Evolutionary conservation across 2,888 invertebrate genomes (phyloP).

Genomic region (Platycnemis pennipes): DNA sequence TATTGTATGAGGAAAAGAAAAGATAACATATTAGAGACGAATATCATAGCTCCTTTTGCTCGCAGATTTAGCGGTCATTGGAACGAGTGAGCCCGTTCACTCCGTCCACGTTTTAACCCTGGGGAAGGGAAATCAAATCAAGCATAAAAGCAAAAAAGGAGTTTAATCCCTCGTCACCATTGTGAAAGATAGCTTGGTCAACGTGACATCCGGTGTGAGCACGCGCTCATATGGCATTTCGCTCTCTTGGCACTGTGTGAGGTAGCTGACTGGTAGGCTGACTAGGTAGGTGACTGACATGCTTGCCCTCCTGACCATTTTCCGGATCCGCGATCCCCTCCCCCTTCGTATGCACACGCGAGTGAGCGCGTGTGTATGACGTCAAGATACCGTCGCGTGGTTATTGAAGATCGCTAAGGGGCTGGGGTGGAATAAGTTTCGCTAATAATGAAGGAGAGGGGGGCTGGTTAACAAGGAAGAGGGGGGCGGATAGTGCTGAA

Average conservation of each 20-base stretch:
- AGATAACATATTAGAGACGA: too few relatives aligned
- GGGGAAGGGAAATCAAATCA: too few relatives aligned
- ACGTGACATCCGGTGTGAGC: not conserved
- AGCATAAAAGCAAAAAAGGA: too few relatives aligned
- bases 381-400: slow-evolving; percentile 34
- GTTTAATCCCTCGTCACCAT: not conserved
- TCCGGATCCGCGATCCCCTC: not conserved
- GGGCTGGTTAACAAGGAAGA: too few relatives aligned
- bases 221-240: not conserved
- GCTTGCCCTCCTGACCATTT: not conserved
- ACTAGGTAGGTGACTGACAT: not conserved
- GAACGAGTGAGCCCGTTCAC: too few relatives aligned
- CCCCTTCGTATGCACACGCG: not conserved
- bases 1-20: too few relatives aligned
- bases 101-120: too few relatives aligned
- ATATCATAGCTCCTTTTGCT: too few relatives aligned
- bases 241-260: not conserved
- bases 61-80: too few relatives aligned
- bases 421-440: not conserved
- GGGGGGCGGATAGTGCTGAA: not conserved
- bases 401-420: not conserved
- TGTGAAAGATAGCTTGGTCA: not conserved
- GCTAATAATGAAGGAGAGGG: not conserved
- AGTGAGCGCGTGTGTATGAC: slow-evolving; percentile 4
- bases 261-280: not conserved